These are phyloP conservation scores for Eudemis profundana DNA, from an alignment of 2,888 invertebrate genomes.

Conservation along the genomic window DNA sequence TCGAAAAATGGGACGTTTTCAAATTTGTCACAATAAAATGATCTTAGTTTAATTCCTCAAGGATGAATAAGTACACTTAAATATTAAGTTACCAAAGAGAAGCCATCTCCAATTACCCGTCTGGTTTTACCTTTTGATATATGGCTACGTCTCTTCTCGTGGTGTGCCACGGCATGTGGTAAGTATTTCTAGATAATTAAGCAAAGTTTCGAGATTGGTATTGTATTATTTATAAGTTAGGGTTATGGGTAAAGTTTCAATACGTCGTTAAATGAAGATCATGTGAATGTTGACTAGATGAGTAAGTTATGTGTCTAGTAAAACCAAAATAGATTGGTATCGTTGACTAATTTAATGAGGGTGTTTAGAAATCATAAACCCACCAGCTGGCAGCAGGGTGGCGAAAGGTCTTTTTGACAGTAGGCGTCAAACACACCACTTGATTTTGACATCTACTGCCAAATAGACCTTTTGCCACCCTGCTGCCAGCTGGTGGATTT, in stretches of 20 bases:
- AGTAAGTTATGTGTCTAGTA: slow-evolving; percentile 17
- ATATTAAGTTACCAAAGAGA: neutral
- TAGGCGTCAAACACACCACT: no score
- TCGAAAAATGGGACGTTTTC: no score
- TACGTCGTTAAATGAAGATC: slow-evolving; percentile 12
- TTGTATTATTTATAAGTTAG: slow-evolving; percentile 18
- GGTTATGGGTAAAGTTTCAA: slow-evolving; percentile 23
- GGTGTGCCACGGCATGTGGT: neutral
- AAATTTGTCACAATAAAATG: no score
- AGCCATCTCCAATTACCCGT: neutral
- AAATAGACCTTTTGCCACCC: no score
- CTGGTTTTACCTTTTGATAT: neutral
- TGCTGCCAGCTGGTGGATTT: no score
- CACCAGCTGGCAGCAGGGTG: no score
- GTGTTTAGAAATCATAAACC: no score
- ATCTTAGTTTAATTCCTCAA: no score
- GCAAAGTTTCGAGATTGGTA: slow-evolving; percentile 11
- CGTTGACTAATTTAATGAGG: no score
- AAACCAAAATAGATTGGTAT: slow-evolving; percentile 5
- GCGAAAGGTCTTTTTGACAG: no score
- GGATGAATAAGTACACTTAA: no score
- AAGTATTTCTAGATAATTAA: slow-evolving; percentile 17
- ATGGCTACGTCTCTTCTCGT: neutral
- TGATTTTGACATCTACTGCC: no score
- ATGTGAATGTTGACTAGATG: slow-evolving; percentile 13